phyloP scores from a whole-genome alignment of 92 coral and sea anemone genomes.

The Palythoa caribaeorum region DNA sequence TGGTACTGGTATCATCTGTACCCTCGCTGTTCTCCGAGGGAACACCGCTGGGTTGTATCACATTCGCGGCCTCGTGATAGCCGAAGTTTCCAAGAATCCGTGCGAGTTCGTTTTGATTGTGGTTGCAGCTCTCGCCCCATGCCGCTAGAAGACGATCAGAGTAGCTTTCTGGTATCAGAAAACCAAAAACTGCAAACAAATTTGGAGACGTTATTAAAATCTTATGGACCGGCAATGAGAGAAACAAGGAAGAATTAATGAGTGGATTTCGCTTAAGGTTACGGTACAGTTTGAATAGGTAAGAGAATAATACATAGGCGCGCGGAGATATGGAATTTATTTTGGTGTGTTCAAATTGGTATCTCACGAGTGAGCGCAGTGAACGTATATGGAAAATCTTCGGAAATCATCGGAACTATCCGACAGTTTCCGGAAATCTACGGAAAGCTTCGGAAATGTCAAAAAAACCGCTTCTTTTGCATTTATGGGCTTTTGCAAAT shows the following conservation, averaged over 20 bases:
- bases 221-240: not conserved
- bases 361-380: too few relatives aligned
- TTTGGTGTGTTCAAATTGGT: too few relatives aligned
- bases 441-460: too few relatives aligned
- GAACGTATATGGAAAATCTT: too few relatives aligned
- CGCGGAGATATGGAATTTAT: too few relatives aligned
- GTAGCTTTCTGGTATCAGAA: constrained; percentile 23
- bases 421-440: too few relatives aligned
- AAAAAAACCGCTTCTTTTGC: too few relatives aligned
- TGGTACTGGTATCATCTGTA: not conserved
- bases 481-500: too few relatives aligned
- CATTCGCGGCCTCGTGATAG: not conserved
- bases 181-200: constrained; percentile 17
- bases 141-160: constrained; percentile 29
- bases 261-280: not conserved
- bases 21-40: constrained; percentile 44
- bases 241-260: too few relatives aligned
- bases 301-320: too few relatives aligned
- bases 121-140: constrained; percentile 25
- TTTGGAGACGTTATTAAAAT: not conserved
- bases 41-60: not conserved
- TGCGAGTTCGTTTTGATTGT: constrained; percentile 31
- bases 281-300: too few relatives aligned
- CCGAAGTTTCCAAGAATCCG: constrained; percentile 9
- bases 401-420: too few relatives aligned